These are phyloP conservation scores for Agrenia bidenticulata DNA, from an alignment of 2,888 invertebrate species.

Conservation along the genomic window DNA sequence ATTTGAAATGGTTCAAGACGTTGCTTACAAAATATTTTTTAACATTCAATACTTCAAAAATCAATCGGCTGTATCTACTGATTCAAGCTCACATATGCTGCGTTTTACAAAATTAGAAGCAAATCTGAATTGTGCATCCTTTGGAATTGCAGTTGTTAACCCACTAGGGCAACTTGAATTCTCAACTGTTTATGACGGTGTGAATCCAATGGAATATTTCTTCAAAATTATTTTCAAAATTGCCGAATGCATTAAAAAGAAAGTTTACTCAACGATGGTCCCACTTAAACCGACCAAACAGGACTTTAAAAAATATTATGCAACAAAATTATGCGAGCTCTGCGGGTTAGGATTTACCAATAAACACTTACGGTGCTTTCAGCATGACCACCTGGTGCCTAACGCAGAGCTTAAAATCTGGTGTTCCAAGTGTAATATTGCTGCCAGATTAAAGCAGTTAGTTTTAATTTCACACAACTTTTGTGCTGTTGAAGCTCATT, in stretches of 20 bases:
- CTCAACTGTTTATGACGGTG: background rate
- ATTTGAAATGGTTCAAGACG: background rate
- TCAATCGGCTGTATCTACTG: background rate
- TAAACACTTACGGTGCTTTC: background rate
- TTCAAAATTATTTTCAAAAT: background rate
- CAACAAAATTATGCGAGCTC: background rate
- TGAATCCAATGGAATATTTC: conserved; percentile 1
- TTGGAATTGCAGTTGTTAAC: background rate
- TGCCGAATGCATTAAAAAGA: background rate
- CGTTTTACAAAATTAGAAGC: background rate
- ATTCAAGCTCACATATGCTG: no score
- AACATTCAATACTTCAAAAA: background rate
- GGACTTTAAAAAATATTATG: background rate
- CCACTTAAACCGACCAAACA: background rate
- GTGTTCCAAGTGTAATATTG: background rate
- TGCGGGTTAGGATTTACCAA: background rate
- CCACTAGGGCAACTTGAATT: background rate
- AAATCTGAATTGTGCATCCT: background rate
- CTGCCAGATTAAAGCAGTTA: background rate
- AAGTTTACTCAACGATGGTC: background rate
- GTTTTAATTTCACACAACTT: background rate
- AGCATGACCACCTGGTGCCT: background rate
- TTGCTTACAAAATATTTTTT: conserved; percentile 5
- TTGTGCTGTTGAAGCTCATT: background rate
- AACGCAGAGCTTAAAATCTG: background rate